Evolutionary conservation across 1,140 invertebrate genomes (phyloP).

Genomic region (Cotesia vestalis): DNA sequence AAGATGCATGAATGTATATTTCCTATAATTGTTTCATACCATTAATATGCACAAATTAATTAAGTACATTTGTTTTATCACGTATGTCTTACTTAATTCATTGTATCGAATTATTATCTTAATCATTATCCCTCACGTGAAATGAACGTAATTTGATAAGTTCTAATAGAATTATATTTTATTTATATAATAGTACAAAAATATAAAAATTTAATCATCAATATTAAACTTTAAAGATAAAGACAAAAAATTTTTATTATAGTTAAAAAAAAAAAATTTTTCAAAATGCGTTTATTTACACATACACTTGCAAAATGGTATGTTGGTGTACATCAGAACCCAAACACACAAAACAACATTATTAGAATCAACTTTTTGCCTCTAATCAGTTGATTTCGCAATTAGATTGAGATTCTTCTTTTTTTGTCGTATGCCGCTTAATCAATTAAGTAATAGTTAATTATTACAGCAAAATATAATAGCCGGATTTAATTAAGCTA

Average conservation of each 20-base stretch:
- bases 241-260: not conserved
- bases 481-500: not conserved
- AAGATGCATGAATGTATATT: slow-evolving; percentile 41
- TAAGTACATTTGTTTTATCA: slow-evolving; percentile 18
- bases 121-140: slow-evolving; percentile 23
- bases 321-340: slow-evolving; percentile 66
- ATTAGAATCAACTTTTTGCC: slow-evolving; percentile 54
- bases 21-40: slow-evolving; percentile 43
- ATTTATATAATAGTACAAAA: slow-evolving; percentile 21
- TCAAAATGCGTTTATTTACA: slow-evolving; percentile 58
- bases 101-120: slow-evolving; percentile 16
- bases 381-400: slow-evolving; percentile 49
- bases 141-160: slow-evolving; percentile 30
- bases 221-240: not conserved
- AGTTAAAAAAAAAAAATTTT: not conserved
- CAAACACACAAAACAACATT: slow-evolving; percentile 61
- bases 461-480: slow-evolving; percentile 1
- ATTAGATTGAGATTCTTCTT: slow-evolving; percentile 46
- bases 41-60: slow-evolving; percentile 30
- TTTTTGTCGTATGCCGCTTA: slow-evolving; percentile 61
- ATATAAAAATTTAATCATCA: not conserved
- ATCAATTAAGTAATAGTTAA: slow-evolving; percentile 46
- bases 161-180: slow-evolving; percentile 27
- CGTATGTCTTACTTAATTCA: slow-evolving; percentile 23
- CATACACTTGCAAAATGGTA: slow-evolving; percentile 67